Evolutionary conservation across 1,140 invertebrate genomes (phyloP).

Genomic region (Orius insidiosus): DNA sequence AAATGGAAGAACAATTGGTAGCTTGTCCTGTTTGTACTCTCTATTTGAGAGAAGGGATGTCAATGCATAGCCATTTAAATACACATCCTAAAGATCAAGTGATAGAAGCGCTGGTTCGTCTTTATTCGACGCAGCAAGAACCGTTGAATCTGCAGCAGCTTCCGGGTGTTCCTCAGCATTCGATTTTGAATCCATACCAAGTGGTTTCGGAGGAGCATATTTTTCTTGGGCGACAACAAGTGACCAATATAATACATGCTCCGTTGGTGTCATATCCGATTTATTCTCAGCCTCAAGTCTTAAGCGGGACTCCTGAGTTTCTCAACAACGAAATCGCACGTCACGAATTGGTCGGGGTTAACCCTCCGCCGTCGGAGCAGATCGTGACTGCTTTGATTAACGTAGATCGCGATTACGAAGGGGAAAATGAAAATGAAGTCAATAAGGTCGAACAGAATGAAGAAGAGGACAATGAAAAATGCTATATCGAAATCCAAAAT

Average conservation of each 20-base stretch:
- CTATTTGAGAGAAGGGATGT: constrained; percentile 61
- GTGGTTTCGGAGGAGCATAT: constrained; percentile 15
- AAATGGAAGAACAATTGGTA: constrained; percentile 8
- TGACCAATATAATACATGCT: constrained; percentile 10
- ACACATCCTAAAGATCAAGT: constrained; percentile 74
- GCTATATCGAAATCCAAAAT: not conserved
- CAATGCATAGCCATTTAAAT: constrained; percentile 55
- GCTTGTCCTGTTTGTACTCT: constrained; percentile 64
- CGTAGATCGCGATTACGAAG: not conserved
- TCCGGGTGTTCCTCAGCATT: not conserved
- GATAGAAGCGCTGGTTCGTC: constrained; percentile 53
- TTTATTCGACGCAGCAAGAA: no score
- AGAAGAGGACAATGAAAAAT: no score
- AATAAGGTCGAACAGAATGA: no score
- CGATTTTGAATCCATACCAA: constrained; percentile 12
- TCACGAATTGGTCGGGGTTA: not conserved
- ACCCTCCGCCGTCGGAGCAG: not conserved
- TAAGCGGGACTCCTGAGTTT: not conserved
- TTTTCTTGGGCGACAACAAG: constrained; percentile 10
- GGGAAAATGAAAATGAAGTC: no score
- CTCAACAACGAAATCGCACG: not conserved
- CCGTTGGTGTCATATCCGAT: constrained; percentile 13
- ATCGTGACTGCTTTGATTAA: constrained; percentile 1
- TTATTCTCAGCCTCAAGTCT: constrained; percentile 6
- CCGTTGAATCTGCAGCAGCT: no score